Evolutionary conservation across 2,888 invertebrate species (phyloP).

Genomic region (Volucella bombylans): DNA sequence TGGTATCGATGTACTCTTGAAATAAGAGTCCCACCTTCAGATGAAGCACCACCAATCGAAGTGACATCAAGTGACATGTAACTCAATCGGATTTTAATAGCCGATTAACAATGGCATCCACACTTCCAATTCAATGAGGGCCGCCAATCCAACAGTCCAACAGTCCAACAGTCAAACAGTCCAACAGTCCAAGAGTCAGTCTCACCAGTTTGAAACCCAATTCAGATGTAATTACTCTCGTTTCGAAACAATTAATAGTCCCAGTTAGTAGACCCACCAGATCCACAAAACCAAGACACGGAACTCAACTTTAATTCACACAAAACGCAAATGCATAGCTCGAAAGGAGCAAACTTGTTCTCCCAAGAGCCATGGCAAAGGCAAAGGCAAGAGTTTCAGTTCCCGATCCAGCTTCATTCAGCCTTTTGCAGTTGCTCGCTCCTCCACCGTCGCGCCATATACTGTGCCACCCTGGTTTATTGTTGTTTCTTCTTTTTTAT

Average conservation of each 20-base stretch:
- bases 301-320: constrained; percentile 51
- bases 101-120: constrained; percentile 72
- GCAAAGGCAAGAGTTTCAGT: background rate
- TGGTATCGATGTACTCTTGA: constrained; percentile 29
- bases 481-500: constrained; percentile 43
- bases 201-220: constrained; percentile 49
- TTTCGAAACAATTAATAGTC: constrained; percentile 74
- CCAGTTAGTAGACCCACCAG: constrained; percentile 33
- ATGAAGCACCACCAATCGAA: constrained; percentile 53
- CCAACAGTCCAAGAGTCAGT: constrained; percentile 13
- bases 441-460: background rate
- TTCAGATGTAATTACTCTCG: constrained; percentile 72
- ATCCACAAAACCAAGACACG: constrained; percentile 28
- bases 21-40: constrained; percentile 26
- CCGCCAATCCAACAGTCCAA: constrained; percentile 4
- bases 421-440: too few species aligned
- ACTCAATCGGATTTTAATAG: constrained; percentile 69
- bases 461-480: constrained; percentile 9
- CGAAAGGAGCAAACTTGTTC: constrained; percentile 67
- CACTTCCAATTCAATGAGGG: constrained; percentile 47
- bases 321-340: constrained; percentile 64
- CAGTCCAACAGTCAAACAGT: background rate
- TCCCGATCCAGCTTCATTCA: too few species aligned
- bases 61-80: constrained; percentile 73
- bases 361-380: constrained; percentile 6